A percentile compares a stretch with the other conserved stretches of the same genome.
Conservation (phyloP, 2,888 invertebrate genomes). For the Camptogramma bilineatum region DNA sequence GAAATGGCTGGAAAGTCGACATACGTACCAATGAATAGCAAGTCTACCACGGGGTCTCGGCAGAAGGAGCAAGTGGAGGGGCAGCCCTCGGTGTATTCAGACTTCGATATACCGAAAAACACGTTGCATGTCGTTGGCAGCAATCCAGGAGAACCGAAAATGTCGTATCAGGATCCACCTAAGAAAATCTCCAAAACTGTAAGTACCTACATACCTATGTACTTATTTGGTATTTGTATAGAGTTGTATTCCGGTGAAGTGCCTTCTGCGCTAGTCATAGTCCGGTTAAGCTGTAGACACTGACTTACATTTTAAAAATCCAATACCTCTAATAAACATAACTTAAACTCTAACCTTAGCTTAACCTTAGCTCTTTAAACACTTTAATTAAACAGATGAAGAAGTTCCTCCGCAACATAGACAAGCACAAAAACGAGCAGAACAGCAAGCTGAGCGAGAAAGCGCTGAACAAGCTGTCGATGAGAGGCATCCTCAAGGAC, state of each 20-base stretch:
- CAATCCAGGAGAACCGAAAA: conserved; percentile 81
- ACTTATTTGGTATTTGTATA: background rate
- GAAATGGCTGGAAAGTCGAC: conserved; percentile 60
- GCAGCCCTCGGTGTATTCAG: conserved; percentile 69
- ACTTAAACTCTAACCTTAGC: too few species aligned
- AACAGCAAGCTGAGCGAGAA: conserved; percentile 66
- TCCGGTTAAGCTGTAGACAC: too few species aligned
- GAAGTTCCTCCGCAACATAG: conserved; percentile 78
- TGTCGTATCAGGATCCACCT: conserved; percentile 75
- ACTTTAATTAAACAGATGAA: conserved; percentile 59
- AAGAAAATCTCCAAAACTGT: conserved; percentile 81
- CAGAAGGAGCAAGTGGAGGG: conserved; percentile 63
- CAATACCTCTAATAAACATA: too few species aligned
- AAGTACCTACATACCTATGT: too few species aligned
- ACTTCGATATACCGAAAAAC: conserved; percentile 76
- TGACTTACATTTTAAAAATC: too few species aligned
- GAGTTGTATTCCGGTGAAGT: too few species aligned
- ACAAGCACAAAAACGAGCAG: conserved; percentile 77
- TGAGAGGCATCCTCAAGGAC: conserved; percentile 78
- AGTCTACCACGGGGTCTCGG: conserved; percentile 71
- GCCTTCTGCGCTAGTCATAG: too few species aligned
- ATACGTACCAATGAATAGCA: conserved; percentile 76
- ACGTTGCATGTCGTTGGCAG: conserved; percentile 79
- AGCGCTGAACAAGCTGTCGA: conserved; percentile 72
- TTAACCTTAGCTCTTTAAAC: background rate